These are phyloP conservation scores for Hypotaenidia okinawae DNA, from an alignment of 2,797 vertebrate species.

Conservation along the genomic window DNA sequence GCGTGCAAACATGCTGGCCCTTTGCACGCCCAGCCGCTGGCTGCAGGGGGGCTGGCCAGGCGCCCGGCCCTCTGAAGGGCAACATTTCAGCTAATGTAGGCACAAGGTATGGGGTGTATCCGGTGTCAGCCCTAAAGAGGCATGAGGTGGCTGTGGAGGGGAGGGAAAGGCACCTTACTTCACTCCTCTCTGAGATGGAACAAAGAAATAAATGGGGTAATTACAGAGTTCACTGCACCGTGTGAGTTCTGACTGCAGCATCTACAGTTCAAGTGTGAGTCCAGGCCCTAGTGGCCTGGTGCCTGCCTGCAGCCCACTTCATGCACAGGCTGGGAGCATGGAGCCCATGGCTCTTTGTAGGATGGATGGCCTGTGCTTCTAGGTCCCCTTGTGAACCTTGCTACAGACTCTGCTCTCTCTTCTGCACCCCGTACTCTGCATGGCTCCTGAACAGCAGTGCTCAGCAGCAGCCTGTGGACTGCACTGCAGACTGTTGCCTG, in stretches of 20 bases:
- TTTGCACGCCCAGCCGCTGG: background rate
- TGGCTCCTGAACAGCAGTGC: background rate
- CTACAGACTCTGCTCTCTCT: background rate
- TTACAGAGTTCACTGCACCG: background rate
- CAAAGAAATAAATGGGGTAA: background rate
- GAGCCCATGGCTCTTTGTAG: background rate
- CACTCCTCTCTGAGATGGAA: background rate
- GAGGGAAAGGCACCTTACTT: background rate
- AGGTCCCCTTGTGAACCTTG: background rate
- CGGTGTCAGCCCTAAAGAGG: slow-evolving; percentile 43
- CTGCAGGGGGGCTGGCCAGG: slow-evolving; percentile 38
- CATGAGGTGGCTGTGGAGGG: slow-evolving; percentile 53
- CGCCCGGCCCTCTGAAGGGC: slow-evolving; percentile 58
- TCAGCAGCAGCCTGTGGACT: background rate
- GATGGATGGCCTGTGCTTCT: background rate
- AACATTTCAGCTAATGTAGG: slow-evolving; percentile 39
- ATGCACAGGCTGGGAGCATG: rapidly evolving
- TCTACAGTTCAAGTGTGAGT: background rate
- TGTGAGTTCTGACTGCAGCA: background rate
- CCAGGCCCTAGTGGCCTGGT: background rate
- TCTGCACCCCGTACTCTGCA: background rate
- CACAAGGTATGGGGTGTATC: slow-evolving; percentile 27
- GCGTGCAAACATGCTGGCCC: background rate
- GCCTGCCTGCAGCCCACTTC: background rate
- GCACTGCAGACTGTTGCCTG: background rate